Percentiles rank a stretch among this genome's conserved stretches.
phyloP scores from a whole-genome alignment of 2,797 vertebrate species.

The Phrynocephalus forsythii region DNA sequence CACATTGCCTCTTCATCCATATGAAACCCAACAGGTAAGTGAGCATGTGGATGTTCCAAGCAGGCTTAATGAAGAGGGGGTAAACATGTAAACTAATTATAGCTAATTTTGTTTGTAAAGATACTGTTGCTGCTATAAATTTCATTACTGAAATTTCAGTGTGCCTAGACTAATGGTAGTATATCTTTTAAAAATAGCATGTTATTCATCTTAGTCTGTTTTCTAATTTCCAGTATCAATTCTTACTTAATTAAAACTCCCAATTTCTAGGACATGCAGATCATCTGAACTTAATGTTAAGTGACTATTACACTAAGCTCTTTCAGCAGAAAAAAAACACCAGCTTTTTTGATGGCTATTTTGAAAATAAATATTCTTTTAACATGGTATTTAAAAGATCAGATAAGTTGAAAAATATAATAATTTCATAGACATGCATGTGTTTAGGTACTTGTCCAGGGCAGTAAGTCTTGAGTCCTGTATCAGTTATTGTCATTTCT shows the following conservation, averaged over 20 bases:
- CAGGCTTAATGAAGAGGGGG: neutral
- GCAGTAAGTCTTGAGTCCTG: neutral
- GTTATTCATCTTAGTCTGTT: neutral
- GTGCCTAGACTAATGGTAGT: neutral
- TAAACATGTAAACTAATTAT: neutral
- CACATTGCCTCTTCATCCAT: slow-evolving; percentile 82
- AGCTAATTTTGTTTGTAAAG: neutral
- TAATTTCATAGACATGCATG: neutral
- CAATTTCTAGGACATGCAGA: neutral
- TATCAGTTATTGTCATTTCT: neutral
- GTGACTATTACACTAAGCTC: neutral
- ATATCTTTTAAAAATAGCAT: neutral
- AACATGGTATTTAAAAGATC: neutral
- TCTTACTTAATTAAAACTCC: neutral
- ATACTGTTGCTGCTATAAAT: neutral
- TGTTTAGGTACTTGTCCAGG: neutral
- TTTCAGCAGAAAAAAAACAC: slow-evolving; percentile 6
- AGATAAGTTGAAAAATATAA: neutral
- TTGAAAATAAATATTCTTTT: neutral
- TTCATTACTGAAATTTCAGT: neutral
- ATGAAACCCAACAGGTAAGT: slow-evolving; percentile 87
- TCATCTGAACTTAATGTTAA: neutral
- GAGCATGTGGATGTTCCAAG: neutral
- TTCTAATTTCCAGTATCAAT: neutral
- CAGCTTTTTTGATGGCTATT: neutral